Evolutionary conservation across 2,888 invertebrate species (phyloP), one percentile per base, ranked within the genome.

Genomic region (Prenolepis imparis): DNA sequence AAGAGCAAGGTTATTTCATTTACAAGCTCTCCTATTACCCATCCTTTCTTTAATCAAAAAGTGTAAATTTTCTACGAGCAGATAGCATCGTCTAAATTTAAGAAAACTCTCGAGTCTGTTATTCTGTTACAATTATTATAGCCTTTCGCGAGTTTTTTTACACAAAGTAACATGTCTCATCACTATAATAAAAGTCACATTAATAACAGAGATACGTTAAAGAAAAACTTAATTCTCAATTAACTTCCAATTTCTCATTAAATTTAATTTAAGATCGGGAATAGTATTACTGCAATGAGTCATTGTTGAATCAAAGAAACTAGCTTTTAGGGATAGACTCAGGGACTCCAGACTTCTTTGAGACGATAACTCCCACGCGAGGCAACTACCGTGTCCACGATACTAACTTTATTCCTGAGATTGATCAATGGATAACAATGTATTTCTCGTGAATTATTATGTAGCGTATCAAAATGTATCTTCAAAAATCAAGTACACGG

Each of bases 331-430:
- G 81, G 82, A 87, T 86, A 86, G 84, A 78, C 81, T 78, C 64
- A 82, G 72, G 86, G 90, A 90, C 90, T 89, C 90, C 86, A 90
- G 89, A 88, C 89, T 75, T 83, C 85, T 85, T 81, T 81, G 87
- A 89, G 88, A 90, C 89, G 78, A 61, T 84, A 83, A 88, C 90
- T 92, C 93, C 92, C 93, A 93, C 93, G 93, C 91, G 85, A 89
- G 67, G 89, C 92, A 91, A 86, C 78, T 84, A 93, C 91, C 93
- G 92, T 93, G 90, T 93, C 91, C 86, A 67, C 55, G 61, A 55
- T 44, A 78, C 83, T 73, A 68, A 74, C 72, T 88, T 88, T 85
- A 83, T 70, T 86, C 82, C 70, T 63, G 24, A 63, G 36, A 77
- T 52, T 88, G 88, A 89, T 89, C 87, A 90, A 88, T 88, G 89